Base-by-base conservation (phyloP, 2,888 invertebrate genomes). In the Caenorhabditis angaria region DNA sequence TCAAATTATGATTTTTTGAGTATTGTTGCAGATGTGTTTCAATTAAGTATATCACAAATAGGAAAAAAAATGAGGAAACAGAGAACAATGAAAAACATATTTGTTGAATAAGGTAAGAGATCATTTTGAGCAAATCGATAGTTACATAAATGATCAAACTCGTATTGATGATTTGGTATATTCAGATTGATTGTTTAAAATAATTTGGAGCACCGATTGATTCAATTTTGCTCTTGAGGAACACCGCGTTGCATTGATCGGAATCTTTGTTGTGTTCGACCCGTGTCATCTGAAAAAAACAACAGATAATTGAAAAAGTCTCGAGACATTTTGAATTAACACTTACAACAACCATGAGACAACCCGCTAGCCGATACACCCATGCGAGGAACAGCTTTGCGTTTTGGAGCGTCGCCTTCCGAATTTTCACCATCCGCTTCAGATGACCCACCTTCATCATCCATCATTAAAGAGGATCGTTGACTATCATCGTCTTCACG, bases 391-490 rank as follows among this genome's bases (percentile, higher is more conserved):
- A 80, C 74, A 1, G 67, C 50, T 47, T 76, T 73, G 25, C 79
- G 60, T 10, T 65, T 62, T 18, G 78, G 74, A 25, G 56, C 71
- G 12, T 78, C 75, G 29, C 68, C 72, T 48, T 77, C 78, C 4
- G 77, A 78, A 25, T 73, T 73, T 67, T 78, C 81, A 25, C 73
- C 77, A 60, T 80, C 79, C 18, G 78, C 80, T 62, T 78, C 78
- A 8, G 78, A 78, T 41, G 78, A 78, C 18, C 67, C 71, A 24
- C 72, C 76, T 22, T 73, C 74, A 18, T 77, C 78, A 29, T 78
- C 81, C 60, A 77, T 67, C 78, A 81, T 78, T 24, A 81, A 56
- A 2, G 81, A 81, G 25, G 81, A 81, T 14, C 81, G 73, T 25
- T 81, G 81, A 55, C 80, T 80, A 51, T 80, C 77, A 51, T 81